Base-by-base conservation (phyloP, 2,113 vertebrate genomes). In the Motacilla tschutschensis region DNA sequence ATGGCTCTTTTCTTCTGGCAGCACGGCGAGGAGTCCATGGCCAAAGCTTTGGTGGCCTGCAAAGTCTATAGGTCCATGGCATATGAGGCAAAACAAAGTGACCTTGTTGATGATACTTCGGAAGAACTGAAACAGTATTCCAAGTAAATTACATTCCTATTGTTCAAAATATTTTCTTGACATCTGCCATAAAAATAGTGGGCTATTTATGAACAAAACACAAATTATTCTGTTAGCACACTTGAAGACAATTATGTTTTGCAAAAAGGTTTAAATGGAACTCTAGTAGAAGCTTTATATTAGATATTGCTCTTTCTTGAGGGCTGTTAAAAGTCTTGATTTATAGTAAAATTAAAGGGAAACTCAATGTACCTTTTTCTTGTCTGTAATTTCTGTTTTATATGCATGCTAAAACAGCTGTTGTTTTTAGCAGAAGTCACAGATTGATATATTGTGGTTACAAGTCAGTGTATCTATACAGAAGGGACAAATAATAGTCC, bases 1-100 rank as follows among this genome's bases (percentile, higher is more conserved):
- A 99, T 99, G 99, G 97, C 98, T 1, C 98, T 99, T 17, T 99
- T 99, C 95, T 98, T 99, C 95, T 99, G 99, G 99, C 98, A 99
- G 94, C 99, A 99, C 8, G 99, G 99, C 2, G 99, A 99, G 93
- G 99, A 99, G 95, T 99, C 98, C 93, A 99, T 99, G 99, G 99
- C 99, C 6, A 99, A 99, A 95, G 99, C 99, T 3, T 95, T 99
- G 91, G 99, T 99, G 90, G 99, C 99, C 73, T 99, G 98, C 94
- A 99, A 99, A 87, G 98, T 99, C 15, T 99, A 98, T 93, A 97
- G 99, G 25, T 99, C 99, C 6, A 99, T 99, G 98, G 98, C 98
- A 5, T 98, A 99, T 36, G 99, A 99, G 96, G 98, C 99, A 67
- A 99, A 99, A 90, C 99, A 99, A 95, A 99, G 99, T 87, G 99